A percentile compares a stretch with the other conserved stretches of the same genome.
Evolutionary conservation across 2,888 invertebrate genomes (phyloP).

Genomic region (Agrochola macilenta): DNA sequence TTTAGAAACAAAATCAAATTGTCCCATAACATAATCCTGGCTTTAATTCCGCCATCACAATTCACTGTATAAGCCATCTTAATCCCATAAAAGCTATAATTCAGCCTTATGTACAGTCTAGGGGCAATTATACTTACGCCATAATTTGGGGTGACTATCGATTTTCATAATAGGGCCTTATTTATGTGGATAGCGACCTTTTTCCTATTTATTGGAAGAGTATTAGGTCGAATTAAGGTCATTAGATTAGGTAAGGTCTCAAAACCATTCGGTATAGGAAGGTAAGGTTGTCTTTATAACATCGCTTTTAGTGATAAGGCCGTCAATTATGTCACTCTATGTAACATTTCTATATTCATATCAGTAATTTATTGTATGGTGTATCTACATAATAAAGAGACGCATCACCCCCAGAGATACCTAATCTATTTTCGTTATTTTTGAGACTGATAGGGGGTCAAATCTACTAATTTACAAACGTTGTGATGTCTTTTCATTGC

Average conservation of each 20-base stretch:
- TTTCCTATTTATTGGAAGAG: slow-evolving; percentile 4
- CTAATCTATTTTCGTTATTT: no score
- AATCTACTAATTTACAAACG: background rate
- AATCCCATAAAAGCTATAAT: slow-evolving; percentile 52
- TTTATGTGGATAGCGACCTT: slow-evolving; percentile 23
- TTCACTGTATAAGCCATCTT: slow-evolving; percentile 47
- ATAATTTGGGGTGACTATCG: slow-evolving; percentile 34
- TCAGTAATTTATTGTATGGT: background rate
- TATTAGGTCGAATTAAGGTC: background rate
- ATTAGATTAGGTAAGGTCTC: no score
- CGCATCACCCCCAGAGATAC: no score
- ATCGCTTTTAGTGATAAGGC: no score
- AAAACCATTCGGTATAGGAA: no score
- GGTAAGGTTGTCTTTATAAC: no score
- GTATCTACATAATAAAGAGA: background rate
- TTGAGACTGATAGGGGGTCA: background rate
- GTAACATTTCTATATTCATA: background rate
- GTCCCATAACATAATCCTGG: slow-evolving; percentile 6
- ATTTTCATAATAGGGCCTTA: slow-evolving; percentile 26
- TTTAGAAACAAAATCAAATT: slow-evolving; percentile 23
- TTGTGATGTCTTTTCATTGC: no score
- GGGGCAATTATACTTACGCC: slow-evolving; percentile 42
- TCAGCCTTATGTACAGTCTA: slow-evolving; percentile 33
- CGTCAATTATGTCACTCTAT: background rate
- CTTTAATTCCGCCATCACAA: slow-evolving; percentile 37